Percentiles rank a stretch among this genome's conserved stretches.
Evolutionary conservation across 2,113 vertebrate species (phyloP).

Genomic region (Casuarius casuarius): DNA sequence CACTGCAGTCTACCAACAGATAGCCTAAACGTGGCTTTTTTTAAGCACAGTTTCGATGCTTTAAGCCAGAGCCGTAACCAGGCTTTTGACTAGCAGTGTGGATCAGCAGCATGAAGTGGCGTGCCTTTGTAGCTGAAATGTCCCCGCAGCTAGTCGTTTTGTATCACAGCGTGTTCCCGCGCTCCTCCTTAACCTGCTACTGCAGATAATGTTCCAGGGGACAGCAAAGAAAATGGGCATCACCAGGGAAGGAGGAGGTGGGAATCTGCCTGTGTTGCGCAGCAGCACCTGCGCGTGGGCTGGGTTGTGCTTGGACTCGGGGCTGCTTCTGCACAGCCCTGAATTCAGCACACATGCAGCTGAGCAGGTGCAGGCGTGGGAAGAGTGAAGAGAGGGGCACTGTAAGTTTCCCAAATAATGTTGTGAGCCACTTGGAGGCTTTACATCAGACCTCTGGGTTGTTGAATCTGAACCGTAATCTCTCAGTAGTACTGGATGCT

Average conservation of each 20-base stretch:
- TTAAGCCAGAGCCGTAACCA: background rate
- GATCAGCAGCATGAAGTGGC: background rate
- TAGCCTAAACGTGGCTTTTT: background rate
- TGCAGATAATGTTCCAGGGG: background rate
- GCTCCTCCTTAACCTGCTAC: background rate
- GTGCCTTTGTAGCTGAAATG: background rate
- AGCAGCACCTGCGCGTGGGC: background rate
- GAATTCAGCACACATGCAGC: background rate
- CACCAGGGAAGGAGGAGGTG: background rate
- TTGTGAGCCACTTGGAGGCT: background rate
- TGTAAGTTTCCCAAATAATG: background rate
- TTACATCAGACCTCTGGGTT: background rate
- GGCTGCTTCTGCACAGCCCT: background rate
- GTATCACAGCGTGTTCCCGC: accelerated
- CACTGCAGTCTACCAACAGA: accelerated
- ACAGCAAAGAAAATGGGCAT: background rate
- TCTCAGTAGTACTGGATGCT: background rate
- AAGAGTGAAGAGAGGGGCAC: background rate
- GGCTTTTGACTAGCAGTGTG: background rate
- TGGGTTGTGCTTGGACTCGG: background rate
- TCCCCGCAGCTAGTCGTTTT: background rate
- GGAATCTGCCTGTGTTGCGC: background rate
- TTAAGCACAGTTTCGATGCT: background rate
- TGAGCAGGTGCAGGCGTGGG: background rate
- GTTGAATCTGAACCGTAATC: background rate